Base-by-base conservation (phyloP, 92 coral and sea anemone genomes). In the Phenganax subtilis region DNA sequence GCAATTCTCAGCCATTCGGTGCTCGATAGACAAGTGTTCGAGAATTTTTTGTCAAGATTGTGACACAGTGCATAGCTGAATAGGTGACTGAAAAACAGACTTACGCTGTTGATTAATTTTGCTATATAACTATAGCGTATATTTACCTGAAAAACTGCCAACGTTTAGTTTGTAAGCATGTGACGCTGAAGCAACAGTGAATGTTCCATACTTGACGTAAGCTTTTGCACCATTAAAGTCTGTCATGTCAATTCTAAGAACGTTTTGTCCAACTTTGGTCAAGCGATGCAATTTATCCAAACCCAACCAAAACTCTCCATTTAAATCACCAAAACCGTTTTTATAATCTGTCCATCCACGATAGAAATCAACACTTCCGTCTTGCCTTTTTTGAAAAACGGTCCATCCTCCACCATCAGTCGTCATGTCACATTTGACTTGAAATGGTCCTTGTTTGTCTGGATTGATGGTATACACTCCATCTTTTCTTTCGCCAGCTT, bases 261-360 rank as follows among this genome's bases (percentile, higher is more conserved):
- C 66, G 17, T 60, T 60, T 60, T 60, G 17, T 12, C 7, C 66
- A 60, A 27, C 12, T 11, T 60, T 60, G 12, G 66, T 60, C 66
- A 60, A 60, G 17, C 66, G 66, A 60, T 60, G 66, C 17, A 60
- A 6, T 60, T 60, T 60, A 60, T 60, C 66, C 20, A 60, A 60
- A 16, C 66, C 66, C 12, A 60, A 6, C 66, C 66, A 60, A 60
- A 60, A 60, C 12, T 60, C 17, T 10, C 20, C 66, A 11, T 10
- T 16, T 27, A 60, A 60, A 27, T 11, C 17, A 60, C 66, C 66
- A 60, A 60, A 60, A 16, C 66, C 66, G 14, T 10, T 16, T 60
- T 11, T 60, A 16, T 60, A n/a, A n/a, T n/a, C n/a, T n/a, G n/a
- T n/a, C n/a, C n/a, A n/a, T n/a, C n/a, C n/a, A n/a, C n/a, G n/a